Base-by-base conservation (phyloP, 2,888 invertebrate genomes). In the Nomada ferruginata region DNA sequence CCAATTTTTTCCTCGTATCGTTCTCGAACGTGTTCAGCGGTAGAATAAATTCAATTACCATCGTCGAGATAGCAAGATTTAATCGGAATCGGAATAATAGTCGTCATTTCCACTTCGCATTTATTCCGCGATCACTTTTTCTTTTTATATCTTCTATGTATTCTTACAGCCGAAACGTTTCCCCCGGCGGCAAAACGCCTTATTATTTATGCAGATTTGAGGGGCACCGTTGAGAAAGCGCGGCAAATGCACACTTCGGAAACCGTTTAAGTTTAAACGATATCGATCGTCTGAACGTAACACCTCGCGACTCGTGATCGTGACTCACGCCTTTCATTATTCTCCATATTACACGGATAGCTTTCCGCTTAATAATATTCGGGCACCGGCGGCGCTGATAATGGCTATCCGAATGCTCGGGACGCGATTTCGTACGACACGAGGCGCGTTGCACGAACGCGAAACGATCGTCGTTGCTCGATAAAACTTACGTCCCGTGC, bases 351-450 rank as follows among this genome's bases (percentile, higher is more conserved):
- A 44, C 70, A 47, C 68, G 76, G 70, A 70, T 77, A 57, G 80
- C 87, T 86, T 89, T 83, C 85, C 82, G 87, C 70, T 84, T 81
- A 73, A 85, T 85, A 71, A 11, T 15, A 15, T 75, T 70, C 74
- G 76, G 70, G 66, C 47, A 61, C 64, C n/a, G 11, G 47, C 57
- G 11, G 68, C 59, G 20, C 57, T 57, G 85, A 85, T 86, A 86
- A 86, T 76, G 74, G 64, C 69, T 77, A 64, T 72, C 57, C 13
- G 73, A 68, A 42, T 55, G 52, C 18, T 65, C 61, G 73, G 70
- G 68, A 69, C 61, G 44, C 60, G 53, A 53, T 26, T 29, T 47
- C 64, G 53, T 36, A 26, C 59, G 15, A 65, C 71, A 53, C 76
- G 78, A 50, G 74, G 52, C 50, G 59, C 57, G 74, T 63, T 52